Evolutionary conservation across 2,113 vertebrate genomes (phyloP).

Genomic region (Galemys pyrenaicus): DNA sequence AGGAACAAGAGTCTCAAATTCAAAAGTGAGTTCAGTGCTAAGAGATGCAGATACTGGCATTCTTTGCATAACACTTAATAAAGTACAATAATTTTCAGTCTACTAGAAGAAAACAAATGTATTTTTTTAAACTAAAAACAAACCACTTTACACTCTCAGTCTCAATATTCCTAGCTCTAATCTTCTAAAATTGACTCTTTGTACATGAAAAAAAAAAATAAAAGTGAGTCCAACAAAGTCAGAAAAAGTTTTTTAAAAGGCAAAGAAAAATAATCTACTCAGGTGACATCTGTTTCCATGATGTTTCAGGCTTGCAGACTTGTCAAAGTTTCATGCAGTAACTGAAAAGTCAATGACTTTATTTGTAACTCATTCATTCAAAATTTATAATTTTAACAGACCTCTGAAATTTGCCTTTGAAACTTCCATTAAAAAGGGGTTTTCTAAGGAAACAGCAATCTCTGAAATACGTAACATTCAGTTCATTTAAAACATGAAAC

Average conservation of each 20-base stretch:
- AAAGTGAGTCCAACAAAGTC: background rate
- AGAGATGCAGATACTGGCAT: background rate
- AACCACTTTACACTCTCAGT: slow-evolving; percentile 26
- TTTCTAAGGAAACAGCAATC: slow-evolving; percentile 39
- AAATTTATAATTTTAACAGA: slow-evolving; percentile 45
- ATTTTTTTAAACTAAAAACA: slow-evolving; percentile 1
- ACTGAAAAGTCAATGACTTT: background rate
- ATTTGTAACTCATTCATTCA: slow-evolving; percentile 44
- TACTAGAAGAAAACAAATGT: background rate
- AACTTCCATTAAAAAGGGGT: background rate
- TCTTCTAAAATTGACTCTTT: background rate
- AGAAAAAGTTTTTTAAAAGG: background rate
- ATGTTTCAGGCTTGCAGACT: slow-evolving; percentile 43
- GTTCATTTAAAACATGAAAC: background rate
- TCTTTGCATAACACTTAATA: background rate
- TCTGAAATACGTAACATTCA: slow-evolving; percentile 1
- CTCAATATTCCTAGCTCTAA: slow-evolving; percentile 1
- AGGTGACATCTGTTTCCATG: background rate
- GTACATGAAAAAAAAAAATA: background rate
- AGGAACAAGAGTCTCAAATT: background rate
- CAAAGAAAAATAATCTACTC: background rate
- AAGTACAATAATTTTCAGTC: background rate
- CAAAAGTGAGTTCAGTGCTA: background rate
- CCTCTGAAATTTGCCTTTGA: slow-evolving; percentile 40
- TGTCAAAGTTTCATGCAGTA: slow-evolving; percentile 17